A percentile compares a stretch with the other conserved stretches of the same genome.
These are phyloP conservation scores for Dysmachus trigonus DNA, from an alignment of 2,888 invertebrate species.

Conservation along the genomic window DNA sequence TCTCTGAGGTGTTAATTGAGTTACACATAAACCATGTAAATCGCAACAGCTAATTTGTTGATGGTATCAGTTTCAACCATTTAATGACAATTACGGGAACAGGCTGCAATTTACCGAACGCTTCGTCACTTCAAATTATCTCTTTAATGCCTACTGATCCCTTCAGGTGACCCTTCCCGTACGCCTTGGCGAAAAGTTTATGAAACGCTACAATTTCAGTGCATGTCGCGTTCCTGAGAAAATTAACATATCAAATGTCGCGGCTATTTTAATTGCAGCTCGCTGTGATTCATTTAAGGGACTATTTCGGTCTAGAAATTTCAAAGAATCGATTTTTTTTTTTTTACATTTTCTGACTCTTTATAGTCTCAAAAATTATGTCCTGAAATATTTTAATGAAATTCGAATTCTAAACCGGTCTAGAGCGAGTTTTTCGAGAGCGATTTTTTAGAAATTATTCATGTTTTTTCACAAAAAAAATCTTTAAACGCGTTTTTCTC, in stretches of 20 bases:
- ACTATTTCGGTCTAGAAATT: too few relatives aligned
- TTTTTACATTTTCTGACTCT: too few relatives aligned
- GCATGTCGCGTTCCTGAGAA: background rate
- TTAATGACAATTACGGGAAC: background rate
- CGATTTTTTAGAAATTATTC: too few relatives aligned
- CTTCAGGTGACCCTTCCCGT: background rate
- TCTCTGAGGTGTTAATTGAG: background rate
- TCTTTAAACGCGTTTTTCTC: too few relatives aligned
- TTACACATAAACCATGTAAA: background rate
- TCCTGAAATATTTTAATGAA: too few relatives aligned
- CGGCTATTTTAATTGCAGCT: background rate
- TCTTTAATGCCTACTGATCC: background rate
- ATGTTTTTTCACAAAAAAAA: too few relatives aligned
- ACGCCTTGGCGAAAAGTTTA: background rate
- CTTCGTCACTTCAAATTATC: background rate
- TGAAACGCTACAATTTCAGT: background rate
- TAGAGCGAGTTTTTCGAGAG: too few relatives aligned
- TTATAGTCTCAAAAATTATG: too few relatives aligned
- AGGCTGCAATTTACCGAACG: background rate
- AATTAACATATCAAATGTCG: constrained; percentile 19
- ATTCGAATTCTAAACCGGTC: too few relatives aligned
- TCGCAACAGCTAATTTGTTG: background rate
- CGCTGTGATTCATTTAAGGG: constrained; percentile 15
- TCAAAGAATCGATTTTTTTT: too few relatives aligned
- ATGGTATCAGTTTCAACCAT: background rate